A percentile compares a stretch with the other conserved stretches of the same genome.
These are phyloP conservation scores for Pseudomyrmex dendroicus DNA, from an alignment of 1,140 invertebrate genomes.

Conservation along the genomic window DNA sequence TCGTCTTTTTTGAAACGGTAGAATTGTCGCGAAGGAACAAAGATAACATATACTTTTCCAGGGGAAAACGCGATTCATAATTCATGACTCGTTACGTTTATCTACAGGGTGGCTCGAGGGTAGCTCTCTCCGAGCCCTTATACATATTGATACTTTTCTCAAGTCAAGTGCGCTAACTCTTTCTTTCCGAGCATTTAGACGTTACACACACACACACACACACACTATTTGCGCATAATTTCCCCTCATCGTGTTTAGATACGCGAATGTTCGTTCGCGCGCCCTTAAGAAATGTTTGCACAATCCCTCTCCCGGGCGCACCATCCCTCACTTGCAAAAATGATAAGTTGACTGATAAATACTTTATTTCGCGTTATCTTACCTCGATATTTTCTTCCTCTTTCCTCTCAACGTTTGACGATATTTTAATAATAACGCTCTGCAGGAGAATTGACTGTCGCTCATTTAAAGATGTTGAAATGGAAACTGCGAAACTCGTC, in stretches of 20 bases:
- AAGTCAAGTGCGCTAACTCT: constrained; percentile 5
- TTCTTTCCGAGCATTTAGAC: constrained; percentile 32
- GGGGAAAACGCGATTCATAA: constrained; percentile 64
- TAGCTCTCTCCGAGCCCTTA: constrained; percentile 35
- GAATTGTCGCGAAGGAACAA: constrained; percentile 1
- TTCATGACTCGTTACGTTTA: constrained; percentile 70
- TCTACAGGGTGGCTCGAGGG: not conserved
- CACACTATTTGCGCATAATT: constrained; percentile 60
- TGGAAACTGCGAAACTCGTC: not conserved
- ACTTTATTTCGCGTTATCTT: constrained; percentile 40
- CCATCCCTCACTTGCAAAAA: not conserved
- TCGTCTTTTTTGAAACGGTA: not conserved
- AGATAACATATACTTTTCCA: not conserved
- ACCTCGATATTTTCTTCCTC: constrained; percentile 19
- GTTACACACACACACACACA: not conserved
- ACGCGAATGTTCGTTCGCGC: not conserved
- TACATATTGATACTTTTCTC: constrained; percentile 65
- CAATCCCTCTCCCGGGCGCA: not conserved
- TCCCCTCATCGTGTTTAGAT: constrained; percentile 46
- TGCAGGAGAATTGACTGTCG: not conserved
- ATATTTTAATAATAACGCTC: not conserved
- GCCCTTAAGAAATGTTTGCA: constrained; percentile 28
- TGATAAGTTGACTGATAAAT: constrained; percentile 34
- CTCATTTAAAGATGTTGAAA: not conserved
- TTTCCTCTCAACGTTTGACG: not conserved